Conservation (phyloP, 1,140 invertebrate species). For the Tetragonula clypearis region DNA sequence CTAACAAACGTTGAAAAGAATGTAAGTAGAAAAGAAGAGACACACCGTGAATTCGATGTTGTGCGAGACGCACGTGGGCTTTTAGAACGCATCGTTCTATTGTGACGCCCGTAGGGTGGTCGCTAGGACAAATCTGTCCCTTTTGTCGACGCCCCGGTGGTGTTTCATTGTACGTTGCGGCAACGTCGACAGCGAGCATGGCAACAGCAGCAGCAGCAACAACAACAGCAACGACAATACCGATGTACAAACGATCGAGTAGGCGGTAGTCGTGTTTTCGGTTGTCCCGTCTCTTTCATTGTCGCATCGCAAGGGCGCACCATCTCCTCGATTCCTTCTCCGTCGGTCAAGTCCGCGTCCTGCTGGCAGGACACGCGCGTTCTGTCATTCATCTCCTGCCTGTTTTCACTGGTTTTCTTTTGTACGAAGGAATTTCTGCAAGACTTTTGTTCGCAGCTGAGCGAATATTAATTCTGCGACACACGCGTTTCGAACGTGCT, state of each 20-base stretch:
- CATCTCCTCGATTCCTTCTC: constrained; percentile 27
- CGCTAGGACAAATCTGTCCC: constrained; percentile 66
- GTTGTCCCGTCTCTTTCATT: constrained; percentile 67
- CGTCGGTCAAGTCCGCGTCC: constrained; percentile 30
- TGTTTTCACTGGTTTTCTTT: neutral
- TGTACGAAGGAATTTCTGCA: neutral
- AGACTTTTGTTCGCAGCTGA: too few relatives aligned
- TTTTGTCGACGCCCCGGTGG: constrained; percentile 59
- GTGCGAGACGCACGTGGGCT: constrained; percentile 47
- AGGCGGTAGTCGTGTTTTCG: constrained; percentile 74
- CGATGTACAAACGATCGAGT: constrained; percentile 64
- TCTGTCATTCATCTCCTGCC: constrained; percentile 38
- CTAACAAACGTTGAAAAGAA: constrained; percentile 2
- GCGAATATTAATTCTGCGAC: neutral
- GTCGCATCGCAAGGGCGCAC: constrained; percentile 48
- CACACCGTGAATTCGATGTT: constrained; percentile 7
- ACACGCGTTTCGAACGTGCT: neutral
- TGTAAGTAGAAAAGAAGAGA: constrained; percentile 1
- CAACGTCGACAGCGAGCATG: constrained; percentile 43
- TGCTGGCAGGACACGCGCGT: constrained; percentile 60
- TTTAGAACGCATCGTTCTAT: constrained; percentile 36
- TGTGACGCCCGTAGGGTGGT: constrained; percentile 43
- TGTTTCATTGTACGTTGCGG: constrained; percentile 51
- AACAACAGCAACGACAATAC: constrained; percentile 53
- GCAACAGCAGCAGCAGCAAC: constrained; percentile 19